Conservation (phyloP, 2,113 vertebrate genomes). For the Sakesphorus luctuosus region DNA sequence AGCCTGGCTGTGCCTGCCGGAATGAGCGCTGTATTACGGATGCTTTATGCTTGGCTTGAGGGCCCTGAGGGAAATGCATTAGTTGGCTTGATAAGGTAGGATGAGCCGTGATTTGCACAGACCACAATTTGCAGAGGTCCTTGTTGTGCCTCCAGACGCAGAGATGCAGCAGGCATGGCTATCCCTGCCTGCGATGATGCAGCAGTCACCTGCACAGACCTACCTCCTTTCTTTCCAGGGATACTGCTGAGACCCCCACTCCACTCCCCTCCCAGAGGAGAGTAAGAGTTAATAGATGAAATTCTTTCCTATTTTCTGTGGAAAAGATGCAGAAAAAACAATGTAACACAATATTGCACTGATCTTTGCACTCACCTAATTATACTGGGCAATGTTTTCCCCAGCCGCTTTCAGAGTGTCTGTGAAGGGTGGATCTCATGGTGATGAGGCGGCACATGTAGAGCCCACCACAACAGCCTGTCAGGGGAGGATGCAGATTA, state of each 20-base stretch:
- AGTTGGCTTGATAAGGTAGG: neutral
- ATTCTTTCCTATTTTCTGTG: neutral
- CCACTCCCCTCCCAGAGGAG: neutral
- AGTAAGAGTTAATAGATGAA: neutral
- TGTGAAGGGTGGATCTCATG: neutral
- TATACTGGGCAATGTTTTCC: neutral
- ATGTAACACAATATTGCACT: neutral
- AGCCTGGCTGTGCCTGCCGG: neutral
- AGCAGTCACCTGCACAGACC: neutral
- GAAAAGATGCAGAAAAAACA: neutral
- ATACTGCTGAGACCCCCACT: neutral
- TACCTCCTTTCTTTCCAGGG: neutral
- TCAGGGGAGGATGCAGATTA: neutral
- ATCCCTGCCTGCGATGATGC: neutral
- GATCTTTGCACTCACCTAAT: neutral
- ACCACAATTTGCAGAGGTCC: neutral
- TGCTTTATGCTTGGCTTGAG: neutral
- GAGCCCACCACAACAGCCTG: neutral
- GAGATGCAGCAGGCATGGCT: neutral
- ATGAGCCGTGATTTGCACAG: neutral
- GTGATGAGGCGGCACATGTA: neutral
- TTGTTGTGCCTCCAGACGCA: neutral
- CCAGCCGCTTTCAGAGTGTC: neutral
- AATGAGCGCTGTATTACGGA: neutral
- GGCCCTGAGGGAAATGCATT: neutral